Percentiles rank a stretch among this genome's conserved stretches.
phyloP scores from a whole-genome alignment of 1,140 invertebrate species.

The Antheraea pernyi region DNA sequence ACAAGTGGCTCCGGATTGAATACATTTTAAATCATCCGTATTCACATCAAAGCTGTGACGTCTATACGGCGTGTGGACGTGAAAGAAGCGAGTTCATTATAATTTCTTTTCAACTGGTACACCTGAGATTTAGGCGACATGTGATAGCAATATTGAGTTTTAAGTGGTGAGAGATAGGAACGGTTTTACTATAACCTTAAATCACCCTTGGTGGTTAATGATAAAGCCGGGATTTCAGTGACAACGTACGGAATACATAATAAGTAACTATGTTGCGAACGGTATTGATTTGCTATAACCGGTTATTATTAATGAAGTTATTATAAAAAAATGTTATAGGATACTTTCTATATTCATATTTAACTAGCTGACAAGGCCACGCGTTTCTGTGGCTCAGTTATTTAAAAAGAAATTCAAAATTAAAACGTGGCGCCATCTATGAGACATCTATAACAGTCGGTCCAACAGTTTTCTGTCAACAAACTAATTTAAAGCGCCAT shows the following conservation, averaged over 20 bases:
- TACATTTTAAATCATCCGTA: constrained; percentile 27
- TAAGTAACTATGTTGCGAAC: neutral
- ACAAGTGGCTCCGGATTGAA: constrained; percentile 16
- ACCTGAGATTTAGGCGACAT: constrained; percentile 37
- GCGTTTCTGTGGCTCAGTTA: too few relatives aligned
- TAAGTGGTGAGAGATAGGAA: neutral
- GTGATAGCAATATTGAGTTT: neutral
- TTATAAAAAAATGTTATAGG: too few relatives aligned
- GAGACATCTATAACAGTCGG: too few relatives aligned
- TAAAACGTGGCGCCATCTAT: too few relatives aligned
- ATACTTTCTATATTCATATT: too few relatives aligned
- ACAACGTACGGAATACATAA: constrained; percentile 6
- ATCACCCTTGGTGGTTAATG: constrained; percentile 14
- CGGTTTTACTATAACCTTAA: constrained; percentile 3
- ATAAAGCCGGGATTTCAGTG: constrained; percentile 15
- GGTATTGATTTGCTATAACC: neutral
- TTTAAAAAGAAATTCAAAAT: too few relatives aligned
- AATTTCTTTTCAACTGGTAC: constrained; percentile 51
- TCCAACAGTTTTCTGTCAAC: too few relatives aligned
- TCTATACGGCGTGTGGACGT: constrained; percentile 17
- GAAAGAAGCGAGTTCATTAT: constrained; percentile 51
- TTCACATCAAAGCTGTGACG: constrained; percentile 31
- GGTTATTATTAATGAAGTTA: neutral
- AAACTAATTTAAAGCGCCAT: too few relatives aligned
- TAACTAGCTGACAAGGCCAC: too few relatives aligned